These are phyloP conservation scores for Zaprionus ornatus DNA, from an alignment of 1,140 invertebrate species.

Conservation along the genomic window DNA sequence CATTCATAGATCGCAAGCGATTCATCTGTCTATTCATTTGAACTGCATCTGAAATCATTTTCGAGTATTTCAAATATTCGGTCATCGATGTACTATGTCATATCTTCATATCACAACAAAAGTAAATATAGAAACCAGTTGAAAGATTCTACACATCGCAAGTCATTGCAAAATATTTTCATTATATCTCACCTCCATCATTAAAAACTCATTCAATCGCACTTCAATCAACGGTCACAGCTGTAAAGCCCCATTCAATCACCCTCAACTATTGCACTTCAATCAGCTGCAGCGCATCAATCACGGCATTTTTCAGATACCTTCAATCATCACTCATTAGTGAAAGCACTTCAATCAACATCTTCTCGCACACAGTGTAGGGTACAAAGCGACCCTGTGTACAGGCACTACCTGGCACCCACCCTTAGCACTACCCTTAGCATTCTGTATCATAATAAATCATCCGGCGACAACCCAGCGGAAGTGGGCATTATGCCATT, in stretches of 20 bases:
- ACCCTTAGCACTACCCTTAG: constrained; percentile 22
- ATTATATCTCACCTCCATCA: constrained; percentile 1
- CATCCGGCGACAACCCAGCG: constrained; percentile 52
- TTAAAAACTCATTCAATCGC: constrained; percentile 5
- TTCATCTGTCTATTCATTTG: neutral
- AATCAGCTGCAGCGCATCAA: constrained; percentile 3
- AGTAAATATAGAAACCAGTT: neutral
- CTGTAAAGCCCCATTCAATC: neutral
- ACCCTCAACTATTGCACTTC: neutral
- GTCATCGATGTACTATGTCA: neutral
- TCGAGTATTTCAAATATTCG: neutral
- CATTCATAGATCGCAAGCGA: neutral
- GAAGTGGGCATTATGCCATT: constrained; percentile 73
- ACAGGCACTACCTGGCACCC: neutral
- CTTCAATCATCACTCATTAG: constrained; percentile 23
- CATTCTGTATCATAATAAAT: constrained; percentile 63
- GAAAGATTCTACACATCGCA: neutral
- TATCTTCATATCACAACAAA: neutral
- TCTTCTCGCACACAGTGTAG: neutral
- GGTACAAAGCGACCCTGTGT: neutral
- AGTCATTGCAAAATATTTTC: neutral
- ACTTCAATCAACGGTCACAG: constrained; percentile 2
- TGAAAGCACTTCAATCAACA: constrained; percentile 23
- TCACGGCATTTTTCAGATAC: neutral
- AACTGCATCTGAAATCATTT: constrained; percentile 18